A percentile compares a stretch with the other conserved stretches of the same genome.
Evolutionary conservation across 2,888 invertebrate species (phyloP).

Genomic region (Allolobophora icterica): DNA sequence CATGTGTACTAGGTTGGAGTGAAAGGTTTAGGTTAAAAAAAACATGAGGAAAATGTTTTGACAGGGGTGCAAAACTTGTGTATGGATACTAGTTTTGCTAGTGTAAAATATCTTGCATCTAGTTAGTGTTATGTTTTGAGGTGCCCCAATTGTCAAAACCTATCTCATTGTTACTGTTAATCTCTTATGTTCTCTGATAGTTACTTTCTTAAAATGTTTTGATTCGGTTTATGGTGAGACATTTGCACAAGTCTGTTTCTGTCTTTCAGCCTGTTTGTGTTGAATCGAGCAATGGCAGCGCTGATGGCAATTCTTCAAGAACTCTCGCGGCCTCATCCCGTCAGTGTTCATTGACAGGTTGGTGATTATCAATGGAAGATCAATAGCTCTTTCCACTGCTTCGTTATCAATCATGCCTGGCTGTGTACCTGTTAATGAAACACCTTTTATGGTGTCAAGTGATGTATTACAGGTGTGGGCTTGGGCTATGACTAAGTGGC

Average conservation of each 20-base stretch:
- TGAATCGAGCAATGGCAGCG: background rate
- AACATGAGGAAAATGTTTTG: no score
- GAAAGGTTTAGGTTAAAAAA: no score
- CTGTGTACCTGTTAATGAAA: constrained; percentile 20
- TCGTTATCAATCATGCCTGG: background rate
- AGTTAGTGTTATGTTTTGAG: no score
- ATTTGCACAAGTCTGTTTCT: background rate
- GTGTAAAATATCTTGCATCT: no score
- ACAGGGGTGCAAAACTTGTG: no score
- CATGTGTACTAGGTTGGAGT: no score
- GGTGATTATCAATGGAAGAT: background rate
- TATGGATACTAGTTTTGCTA: no score
- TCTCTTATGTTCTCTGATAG: background rate
- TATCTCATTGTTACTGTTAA: background rate
- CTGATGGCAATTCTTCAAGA: background rate
- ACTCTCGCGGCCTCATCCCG: background rate
- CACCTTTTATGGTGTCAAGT: constrained; percentile 22
- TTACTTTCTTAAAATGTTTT: background rate
- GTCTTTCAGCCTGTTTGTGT: background rate
- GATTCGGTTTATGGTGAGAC: background rate
- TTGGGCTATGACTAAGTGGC: background rate
- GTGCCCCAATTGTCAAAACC: no score
- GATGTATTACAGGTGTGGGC: constrained; percentile 23
- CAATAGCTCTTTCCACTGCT: constrained; percentile 22
- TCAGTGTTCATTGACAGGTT: constrained; percentile 22